These are phyloP conservation scores for Drosophila mimetica DNA, from an alignment of 2,888 invertebrate genomes.

Conservation along the genomic window DNA sequence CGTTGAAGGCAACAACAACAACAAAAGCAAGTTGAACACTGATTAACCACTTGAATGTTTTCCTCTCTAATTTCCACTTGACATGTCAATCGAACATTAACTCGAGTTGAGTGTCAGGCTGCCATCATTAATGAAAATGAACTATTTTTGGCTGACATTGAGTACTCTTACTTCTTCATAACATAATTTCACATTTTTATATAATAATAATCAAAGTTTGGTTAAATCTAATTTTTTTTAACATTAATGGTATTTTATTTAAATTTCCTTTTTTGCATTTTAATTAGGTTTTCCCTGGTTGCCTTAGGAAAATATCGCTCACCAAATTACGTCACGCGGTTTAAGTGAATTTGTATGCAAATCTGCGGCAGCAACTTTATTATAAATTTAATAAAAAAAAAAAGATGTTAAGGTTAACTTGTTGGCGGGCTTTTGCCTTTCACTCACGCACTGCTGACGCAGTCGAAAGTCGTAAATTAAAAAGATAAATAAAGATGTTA, in stretches of 20 bases:
- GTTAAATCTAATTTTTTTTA: background rate
- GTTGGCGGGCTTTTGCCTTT: constrained; percentile 42
- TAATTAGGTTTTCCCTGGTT: background rate
- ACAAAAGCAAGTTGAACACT: constrained; percentile 18
- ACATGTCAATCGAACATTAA: constrained; percentile 51
- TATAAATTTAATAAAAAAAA: constrained; percentile 5
- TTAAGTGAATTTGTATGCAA: constrained; percentile 38
- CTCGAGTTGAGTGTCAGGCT: background rate
- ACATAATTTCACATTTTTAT: background rate
- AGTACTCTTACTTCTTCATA: too few species aligned
- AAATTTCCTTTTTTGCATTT: background rate
- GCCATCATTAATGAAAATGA: background rate
- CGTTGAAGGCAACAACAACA: constrained; percentile 14
- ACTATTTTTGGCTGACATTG: background rate
- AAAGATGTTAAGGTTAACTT: constrained; percentile 32
- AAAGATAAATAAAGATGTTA: constrained; percentile 43
- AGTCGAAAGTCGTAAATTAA: constrained; percentile 39
- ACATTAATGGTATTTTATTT: background rate
- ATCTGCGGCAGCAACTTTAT: constrained; percentile 19
- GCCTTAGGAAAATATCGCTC: constrained; percentile 5
- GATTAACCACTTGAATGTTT: constrained; percentile 38
- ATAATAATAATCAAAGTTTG: too few species aligned
- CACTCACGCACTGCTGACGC: constrained; percentile 42
- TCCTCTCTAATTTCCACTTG: constrained; percentile 41
- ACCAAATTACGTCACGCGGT: constrained; percentile 16